phyloP scores from a whole-genome alignment of 1,140 invertebrate genomes.

The Branchinecta lindahli region DNA sequence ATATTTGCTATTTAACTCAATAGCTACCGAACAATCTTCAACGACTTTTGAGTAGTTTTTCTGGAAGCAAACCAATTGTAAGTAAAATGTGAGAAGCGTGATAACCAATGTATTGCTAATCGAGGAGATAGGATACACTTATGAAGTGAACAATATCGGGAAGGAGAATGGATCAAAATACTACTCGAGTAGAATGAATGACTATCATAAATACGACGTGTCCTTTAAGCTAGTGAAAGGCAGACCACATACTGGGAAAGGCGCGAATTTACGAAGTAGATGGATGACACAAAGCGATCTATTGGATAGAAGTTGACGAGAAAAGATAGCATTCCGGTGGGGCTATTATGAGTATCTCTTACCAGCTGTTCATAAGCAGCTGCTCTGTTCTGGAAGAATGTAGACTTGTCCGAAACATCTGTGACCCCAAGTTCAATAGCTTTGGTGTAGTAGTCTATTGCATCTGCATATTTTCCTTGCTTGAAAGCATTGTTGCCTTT shows the following conservation, averaged over 20 bases:
- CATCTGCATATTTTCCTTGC: conserved; percentile 67
- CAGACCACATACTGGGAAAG: no score
- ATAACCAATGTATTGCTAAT: no score
- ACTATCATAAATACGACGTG: no score
- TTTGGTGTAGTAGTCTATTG: conserved; percentile 68
- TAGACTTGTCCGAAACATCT: conserved; percentile 56
- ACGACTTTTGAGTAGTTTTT: conserved; percentile 70
- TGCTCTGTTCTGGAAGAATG: conserved; percentile 88
- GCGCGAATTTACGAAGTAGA: no score
- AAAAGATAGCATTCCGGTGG: no score
- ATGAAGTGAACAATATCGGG: no score
- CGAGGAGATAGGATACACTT: no score
- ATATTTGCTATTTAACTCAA: conserved; percentile 73
- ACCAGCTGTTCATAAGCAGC: conserved; percentile 83
- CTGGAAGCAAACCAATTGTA: conserved; percentile 29
- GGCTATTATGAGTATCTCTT: conserved; percentile 23
- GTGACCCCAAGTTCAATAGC: conserved; percentile 70
- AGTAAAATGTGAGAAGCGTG: neutral
- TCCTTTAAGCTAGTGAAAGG: no score
- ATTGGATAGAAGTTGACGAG: no score
- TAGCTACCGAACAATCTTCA: conserved; percentile 66
- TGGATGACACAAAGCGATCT: no score
- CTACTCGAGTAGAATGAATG: no score
- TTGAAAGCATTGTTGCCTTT: conserved; percentile 78
- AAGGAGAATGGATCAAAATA: no score